phyloP scores from a whole-genome alignment of 2,888 invertebrate genomes.

The Mimachlamys varia region DNA sequence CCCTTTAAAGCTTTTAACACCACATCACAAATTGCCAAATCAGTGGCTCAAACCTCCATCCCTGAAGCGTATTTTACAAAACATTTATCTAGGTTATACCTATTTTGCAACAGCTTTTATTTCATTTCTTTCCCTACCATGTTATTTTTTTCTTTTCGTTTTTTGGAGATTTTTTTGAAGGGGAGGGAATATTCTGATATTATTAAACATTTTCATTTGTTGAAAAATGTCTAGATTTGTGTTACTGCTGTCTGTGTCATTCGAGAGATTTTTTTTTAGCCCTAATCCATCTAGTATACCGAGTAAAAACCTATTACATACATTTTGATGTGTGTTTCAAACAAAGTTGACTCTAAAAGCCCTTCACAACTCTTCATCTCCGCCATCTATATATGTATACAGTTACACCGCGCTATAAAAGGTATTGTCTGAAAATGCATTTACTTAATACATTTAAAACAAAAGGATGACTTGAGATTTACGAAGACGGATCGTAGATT shows the following conservation, averaged over 20 bases:
- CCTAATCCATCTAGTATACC: not conserved
- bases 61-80: not conserved
- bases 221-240: not conserved
- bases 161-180: too few species aligned
- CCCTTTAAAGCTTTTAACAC: slow-evolving; percentile 1
- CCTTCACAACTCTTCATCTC: slow-evolving; percentile 21
- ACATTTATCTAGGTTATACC: not conserved
- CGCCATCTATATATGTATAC: not conserved
- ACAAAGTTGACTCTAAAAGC: slow-evolving; percentile 36
- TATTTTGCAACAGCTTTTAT: not conserved
- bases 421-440: slow-evolving; percentile 13
- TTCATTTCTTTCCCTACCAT: not conserved
- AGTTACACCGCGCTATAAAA: not conserved
- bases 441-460: slow-evolving; percentile 29
- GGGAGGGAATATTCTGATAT: not conserved
- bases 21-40: not conserved
- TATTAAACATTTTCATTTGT: slow-evolving; percentile 3
- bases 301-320: slow-evolving; percentile 15
- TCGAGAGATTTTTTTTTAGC: not conserved
- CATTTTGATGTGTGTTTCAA: slow-evolving; percentile 25
- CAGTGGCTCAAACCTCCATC: not conserved
- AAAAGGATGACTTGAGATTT: not conserved
- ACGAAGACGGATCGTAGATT: not conserved
- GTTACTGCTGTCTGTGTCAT: not conserved
- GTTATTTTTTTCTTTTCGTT: not conserved